Evolutionary conservation across 2,888 invertebrate species (phyloP), one percentile per base, ranked within the genome.

Genomic region (Machimus rusticus): DNA sequence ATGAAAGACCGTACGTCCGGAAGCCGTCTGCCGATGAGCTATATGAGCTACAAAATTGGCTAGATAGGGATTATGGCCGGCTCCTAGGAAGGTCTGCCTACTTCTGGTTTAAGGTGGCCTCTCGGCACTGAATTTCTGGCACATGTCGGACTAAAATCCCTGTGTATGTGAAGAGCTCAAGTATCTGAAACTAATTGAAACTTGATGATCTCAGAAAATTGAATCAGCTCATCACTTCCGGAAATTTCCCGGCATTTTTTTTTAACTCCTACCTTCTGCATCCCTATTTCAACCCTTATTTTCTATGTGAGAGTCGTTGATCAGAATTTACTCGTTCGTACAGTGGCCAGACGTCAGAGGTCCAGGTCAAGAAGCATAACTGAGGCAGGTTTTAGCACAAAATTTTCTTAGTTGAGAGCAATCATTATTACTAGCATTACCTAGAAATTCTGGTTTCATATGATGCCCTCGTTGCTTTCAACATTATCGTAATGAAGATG

Each of bases 181-280:
- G 84, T 37, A 74, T 34, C 84, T 66, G 66, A 84, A 84, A 57
- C 39, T 84, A 84, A 84, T 84, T 84, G 84, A 84, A 74, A 84
- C 39, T 84, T 84, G 84, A 84, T 84, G 84, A 84, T 84, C 66
- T 66, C 34, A 66, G 43, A 84, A 84, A 84, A 84, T 84, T 84
- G 84, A 84, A 84, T 84, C 84, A 74, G 19, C 37, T 66, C 66
- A 39, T 74, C 79, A 79, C 37, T 79, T 46, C 79, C 46, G 79
- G 28, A 39, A 46, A 79, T 46, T 79, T 46, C 5, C 46, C 31
- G 51, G 0, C 5, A 19, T 43, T 76, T 76, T 74, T 74, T 28
- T 31, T 5, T 39, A 34, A 76, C n/a, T 76, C 14, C n/a, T n/a
- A 5, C n/a, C 46, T 51, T 14, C n/a, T 51, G 16, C 16, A 3